Evolutionary conservation across 2,797 vertebrate species (phyloP), one percentile per base, ranked within the genome.

Genomic region (Selene dorsalis): DNA sequence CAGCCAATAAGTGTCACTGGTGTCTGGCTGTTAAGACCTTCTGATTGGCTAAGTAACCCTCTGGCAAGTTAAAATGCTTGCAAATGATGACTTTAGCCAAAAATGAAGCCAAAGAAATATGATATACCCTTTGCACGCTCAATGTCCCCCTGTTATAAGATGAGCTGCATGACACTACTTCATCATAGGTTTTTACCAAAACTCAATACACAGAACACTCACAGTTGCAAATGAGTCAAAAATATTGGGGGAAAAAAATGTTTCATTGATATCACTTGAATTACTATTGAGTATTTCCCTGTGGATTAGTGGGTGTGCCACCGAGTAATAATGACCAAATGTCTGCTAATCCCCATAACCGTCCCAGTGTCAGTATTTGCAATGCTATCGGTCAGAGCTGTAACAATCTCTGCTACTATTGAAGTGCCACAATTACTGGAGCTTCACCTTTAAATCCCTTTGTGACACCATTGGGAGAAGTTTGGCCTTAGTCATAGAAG

Each of bases 311-410:
- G 48, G 26, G 41, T 2, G 2, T 48, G 39, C 30, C 17, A 60
- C 39, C 39, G 0, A 0, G 30, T 65, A 64, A 73, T 73, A 66
- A 82, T 4, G 0, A 39, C 13, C 39, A 60, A 61, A 70, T 56
- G 65, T 30, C 28, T 22, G 47, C 59, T 55, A 69, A 69, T 64
- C 60, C 24, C 18, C 24, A 41, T 55, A 53, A 73, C 32, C 32
- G 67, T 62, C 68, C 69, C 35, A 43, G 38, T 28, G 16, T 22
- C 48, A 43, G 66, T 26, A 53, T 80, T 71, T 76, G 63, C n/a
- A 45, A 41, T 38, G 28, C 41, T 26, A 68, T 63, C 11, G 28
- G 53, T 73, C 53, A 66, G 45, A 70, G 45, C 38, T 59, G 17
- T 74, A 69, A 63, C 64, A 52, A 59, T 59, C 62, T 35, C 48